A percentile compares a stretch with the other conserved stretches of the same genome.
These are phyloP conservation scores for Schizotus pectinicornis DNA, from an alignment of 2,888 invertebrate genomes.

Conservation along the genomic window DNA sequence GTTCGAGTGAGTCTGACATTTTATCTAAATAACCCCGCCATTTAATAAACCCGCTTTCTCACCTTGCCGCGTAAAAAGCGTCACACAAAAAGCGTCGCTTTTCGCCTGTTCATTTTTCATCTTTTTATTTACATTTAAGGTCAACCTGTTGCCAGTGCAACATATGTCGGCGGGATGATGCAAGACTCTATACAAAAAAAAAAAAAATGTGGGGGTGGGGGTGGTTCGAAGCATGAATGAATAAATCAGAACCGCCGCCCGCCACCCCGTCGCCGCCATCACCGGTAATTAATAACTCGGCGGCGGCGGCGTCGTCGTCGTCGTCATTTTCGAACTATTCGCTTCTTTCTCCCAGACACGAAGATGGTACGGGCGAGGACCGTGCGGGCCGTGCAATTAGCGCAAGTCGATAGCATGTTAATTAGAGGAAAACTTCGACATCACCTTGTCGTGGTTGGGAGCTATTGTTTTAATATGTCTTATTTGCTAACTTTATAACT, in stretches of 20 bases:
- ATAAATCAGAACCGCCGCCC: too few species aligned
- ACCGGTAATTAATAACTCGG: slow-evolving; percentile 4
- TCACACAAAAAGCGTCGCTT: slow-evolving; percentile 10
- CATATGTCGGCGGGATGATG: slow-evolving; percentile 7
- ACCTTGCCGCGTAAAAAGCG: slow-evolving; percentile 14
- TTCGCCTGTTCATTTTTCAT: slow-evolving; percentile 35
- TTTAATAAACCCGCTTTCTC: slow-evolving; percentile 20
- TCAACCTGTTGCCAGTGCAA: slow-evolving; percentile 39
- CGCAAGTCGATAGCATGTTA: slow-evolving; percentile 31
- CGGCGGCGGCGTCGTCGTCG: too few species aligned
- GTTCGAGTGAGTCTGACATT: slow-evolving; percentile 11
- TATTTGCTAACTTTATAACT: slow-evolving; percentile 33
- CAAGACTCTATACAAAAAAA: slow-evolving; percentile 6
- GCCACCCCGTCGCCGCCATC: not conserved
- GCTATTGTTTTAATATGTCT: slow-evolving; percentile 31
- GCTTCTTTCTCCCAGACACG: slow-evolving; percentile 15
- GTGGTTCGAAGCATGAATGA: too few species aligned
- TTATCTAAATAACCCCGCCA: slow-evolving; percentile 23
- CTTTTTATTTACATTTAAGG: slow-evolving; percentile 36
- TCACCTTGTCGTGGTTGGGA: slow-evolving; percentile 33
- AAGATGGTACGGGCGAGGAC: slow-evolving; percentile 32
- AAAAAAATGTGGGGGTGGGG: too few species aligned
- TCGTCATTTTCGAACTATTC: slow-evolving; percentile 1
- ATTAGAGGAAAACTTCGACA: slow-evolving; percentile 31
- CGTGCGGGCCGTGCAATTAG: slow-evolving; percentile 20